These are phyloP conservation scores for Phenganax stokvisi DNA, from an alignment of 92 coral and sea anemone species.

Conservation along the genomic window DNA sequence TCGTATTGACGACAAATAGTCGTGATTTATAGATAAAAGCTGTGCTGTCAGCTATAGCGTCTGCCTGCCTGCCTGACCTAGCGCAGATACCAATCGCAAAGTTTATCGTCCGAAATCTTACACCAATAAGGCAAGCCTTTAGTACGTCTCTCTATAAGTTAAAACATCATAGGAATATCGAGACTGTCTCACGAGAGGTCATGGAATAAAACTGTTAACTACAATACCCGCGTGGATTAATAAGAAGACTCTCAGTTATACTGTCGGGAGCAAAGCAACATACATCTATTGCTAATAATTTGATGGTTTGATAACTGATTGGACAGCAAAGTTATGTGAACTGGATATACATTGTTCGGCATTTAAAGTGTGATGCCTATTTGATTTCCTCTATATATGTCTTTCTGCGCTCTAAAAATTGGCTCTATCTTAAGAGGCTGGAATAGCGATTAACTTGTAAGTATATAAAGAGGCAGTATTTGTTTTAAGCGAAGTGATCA, in stretches of 20 bases:
- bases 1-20: conserved; percentile 28
- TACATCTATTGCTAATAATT: not conserved
- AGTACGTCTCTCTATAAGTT: not conserved
- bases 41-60: conserved; percentile 11
- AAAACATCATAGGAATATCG: not conserved
- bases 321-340: conserved; percentile 1
- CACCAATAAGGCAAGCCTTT: not conserved
- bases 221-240: not conserved
- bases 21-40: conserved; percentile 2
- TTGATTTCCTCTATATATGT: not conserved
- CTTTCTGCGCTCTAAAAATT: not conserved
- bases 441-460: conserved; percentile 21
- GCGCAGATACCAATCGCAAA: not conserved
- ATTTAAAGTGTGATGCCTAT: not conserved
- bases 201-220: not conserved
- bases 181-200: not conserved
- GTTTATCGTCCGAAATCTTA: conserved; percentile 5
- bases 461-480: not conserved
- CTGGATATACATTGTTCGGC: not conserved
- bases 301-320: not conserved
- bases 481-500: not conserved
- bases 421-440: not conserved
- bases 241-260: not conserved
- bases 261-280: not conserved
- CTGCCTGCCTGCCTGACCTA: conserved; percentile 4